Conservation (phyloP, 2,797 vertebrate genomes). For the Dicrostonyx torquatus region DNA sequence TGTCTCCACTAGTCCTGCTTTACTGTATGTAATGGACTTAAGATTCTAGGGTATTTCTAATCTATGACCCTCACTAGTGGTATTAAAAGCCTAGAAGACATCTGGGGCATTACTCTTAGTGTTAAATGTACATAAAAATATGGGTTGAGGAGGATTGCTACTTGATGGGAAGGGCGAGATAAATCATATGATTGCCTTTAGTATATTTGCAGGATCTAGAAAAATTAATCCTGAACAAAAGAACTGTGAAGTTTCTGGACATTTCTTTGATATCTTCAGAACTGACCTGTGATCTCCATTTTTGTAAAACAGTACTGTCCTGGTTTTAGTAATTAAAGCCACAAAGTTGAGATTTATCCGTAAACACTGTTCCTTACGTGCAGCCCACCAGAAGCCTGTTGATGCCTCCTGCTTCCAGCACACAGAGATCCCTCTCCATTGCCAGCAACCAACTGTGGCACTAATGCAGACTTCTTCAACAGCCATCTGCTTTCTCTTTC, state of each 20-base stretch:
- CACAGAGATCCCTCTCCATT: not conserved
- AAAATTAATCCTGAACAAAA: slow-evolving; percentile 41
- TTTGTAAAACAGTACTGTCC: slow-evolving; percentile 33
- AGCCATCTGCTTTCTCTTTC: not conserved
- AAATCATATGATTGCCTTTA: slow-evolving; percentile 32
- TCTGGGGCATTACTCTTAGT: not conserved
- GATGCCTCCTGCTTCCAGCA: slow-evolving; percentile 7
- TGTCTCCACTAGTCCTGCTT: slow-evolving; percentile 29
- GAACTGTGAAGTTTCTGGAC: not conserved
- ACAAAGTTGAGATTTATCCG: slow-evolving; percentile 9
- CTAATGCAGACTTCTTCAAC: not conserved
- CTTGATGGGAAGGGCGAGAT: slow-evolving; percentile 1
- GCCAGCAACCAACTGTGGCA: not conserved
- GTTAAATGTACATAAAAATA: slow-evolving; percentile 26
- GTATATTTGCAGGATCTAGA: slow-evolving; percentile 22
- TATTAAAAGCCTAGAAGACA: not conserved
- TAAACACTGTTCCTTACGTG: not conserved
- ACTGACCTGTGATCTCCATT: not conserved
- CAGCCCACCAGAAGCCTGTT: not conserved
- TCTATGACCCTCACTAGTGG: slow-evolving; percentile 12
- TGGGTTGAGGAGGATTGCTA: not conserved
- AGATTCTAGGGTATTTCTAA: slow-evolving; percentile 35
- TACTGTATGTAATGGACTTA: slow-evolving; percentile 5
- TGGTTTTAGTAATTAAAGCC: slow-evolving; percentile 21
- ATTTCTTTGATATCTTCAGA: slow-evolving; percentile 34